Conservation (phyloP, 2,113 vertebrate species). For the Brienomyrus brachyistius region DNA sequence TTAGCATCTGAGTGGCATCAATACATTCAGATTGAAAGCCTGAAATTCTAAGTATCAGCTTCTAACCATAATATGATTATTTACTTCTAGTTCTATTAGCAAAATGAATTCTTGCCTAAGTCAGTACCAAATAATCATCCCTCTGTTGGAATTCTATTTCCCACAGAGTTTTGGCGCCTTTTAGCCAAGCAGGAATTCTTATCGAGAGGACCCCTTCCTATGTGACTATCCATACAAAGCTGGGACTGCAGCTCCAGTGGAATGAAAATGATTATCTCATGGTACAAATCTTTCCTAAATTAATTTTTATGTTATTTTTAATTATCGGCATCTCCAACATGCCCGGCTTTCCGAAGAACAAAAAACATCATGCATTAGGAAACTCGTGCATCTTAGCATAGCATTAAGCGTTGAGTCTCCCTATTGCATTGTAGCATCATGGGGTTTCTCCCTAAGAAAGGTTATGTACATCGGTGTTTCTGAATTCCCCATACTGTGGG, state of each 20-base stretch:
- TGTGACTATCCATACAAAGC: constrained; percentile 62
- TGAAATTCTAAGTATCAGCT: neutral
- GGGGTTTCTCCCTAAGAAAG: neutral
- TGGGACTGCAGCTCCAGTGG: constrained; percentile 72
- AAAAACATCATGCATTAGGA: neutral
- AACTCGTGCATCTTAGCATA: neutral
- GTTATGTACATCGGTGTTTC: neutral
- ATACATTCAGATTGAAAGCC: neutral
- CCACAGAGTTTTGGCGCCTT: constrained; percentile 65
- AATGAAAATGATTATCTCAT: constrained; percentile 66
- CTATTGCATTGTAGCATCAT: neutral
- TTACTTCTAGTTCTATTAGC: neutral
- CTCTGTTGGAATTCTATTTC: neutral
- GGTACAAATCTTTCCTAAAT: constrained; percentile 49
- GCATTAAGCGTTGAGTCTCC: neutral
- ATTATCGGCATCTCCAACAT: neutral
- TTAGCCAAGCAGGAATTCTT: constrained; percentile 62
- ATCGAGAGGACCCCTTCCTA: constrained; percentile 57
- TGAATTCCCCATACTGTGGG: neutral
- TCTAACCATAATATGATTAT: neutral
- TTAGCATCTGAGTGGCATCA: neutral
- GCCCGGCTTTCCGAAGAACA: neutral
- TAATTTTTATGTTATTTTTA: neutral
- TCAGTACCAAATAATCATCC: neutral
- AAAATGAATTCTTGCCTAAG: neutral